phyloP scores from a whole-genome alignment of 1,140 invertebrate species.

The Hyles euphorbiae region DNA sequence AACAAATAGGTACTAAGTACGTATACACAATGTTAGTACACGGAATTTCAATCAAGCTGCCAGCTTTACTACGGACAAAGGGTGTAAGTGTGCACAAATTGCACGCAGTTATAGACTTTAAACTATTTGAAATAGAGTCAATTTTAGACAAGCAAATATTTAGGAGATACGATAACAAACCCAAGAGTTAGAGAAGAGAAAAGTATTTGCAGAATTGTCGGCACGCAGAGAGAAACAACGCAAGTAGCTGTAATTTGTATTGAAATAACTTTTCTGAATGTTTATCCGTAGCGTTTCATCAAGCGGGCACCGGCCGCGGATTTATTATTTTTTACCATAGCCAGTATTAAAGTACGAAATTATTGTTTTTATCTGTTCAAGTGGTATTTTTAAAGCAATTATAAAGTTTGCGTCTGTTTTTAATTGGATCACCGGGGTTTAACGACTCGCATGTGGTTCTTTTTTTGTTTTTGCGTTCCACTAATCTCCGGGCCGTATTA shows the following conservation, averaged over 20 bases:
- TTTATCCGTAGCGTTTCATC: conserved; percentile 70
- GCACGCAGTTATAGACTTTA: too few species aligned
- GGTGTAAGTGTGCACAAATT: too few species aligned
- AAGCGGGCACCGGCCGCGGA: conserved; percentile 48
- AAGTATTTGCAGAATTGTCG: conserved; percentile 72
- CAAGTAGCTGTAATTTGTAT: conserved; percentile 74
- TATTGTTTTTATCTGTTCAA: conserved; percentile 72
- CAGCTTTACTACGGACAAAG: too few species aligned
- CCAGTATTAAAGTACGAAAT: conserved; percentile 66
- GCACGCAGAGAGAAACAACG: conserved; percentile 60
- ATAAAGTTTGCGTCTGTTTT: conserved; percentile 63
- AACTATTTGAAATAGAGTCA: too few species aligned
- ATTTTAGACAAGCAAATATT: too few species aligned
- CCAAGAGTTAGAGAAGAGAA: conserved; percentile 52
- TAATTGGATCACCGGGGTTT: conserved; percentile 69
- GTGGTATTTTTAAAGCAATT: conserved; percentile 71
- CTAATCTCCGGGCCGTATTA: conserved; percentile 22
- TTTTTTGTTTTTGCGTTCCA: conserved; percentile 29
- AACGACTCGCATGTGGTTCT: conserved; percentile 53
- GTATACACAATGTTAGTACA: conserved; percentile 66
- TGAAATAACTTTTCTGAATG: conserved; percentile 72
- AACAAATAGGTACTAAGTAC: conserved; percentile 60
- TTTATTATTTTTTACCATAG: conserved; percentile 72
- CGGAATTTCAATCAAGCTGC: conserved; percentile 67
- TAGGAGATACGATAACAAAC: conserved; percentile 1